These are phyloP conservation scores for Euthynnus affinis DNA, from an alignment of 2,797 vertebrate species.

Conservation along the genomic window DNA sequence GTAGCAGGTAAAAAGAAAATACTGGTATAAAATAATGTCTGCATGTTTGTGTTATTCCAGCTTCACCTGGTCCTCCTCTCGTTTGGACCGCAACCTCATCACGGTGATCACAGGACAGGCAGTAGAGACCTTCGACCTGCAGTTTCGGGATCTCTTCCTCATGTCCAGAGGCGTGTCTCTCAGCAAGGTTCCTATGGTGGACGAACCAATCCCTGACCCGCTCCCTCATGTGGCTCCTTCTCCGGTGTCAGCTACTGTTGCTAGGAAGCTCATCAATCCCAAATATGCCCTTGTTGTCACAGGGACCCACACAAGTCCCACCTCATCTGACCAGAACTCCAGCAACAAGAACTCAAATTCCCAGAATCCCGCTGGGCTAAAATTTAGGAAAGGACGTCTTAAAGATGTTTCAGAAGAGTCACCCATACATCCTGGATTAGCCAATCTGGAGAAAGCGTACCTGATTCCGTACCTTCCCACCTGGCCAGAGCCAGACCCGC, in stretches of 20 bases:
- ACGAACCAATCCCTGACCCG: slow-evolving; percentile 90
- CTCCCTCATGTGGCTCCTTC: slow-evolving; percentile 80
- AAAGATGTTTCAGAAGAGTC: slow-evolving; percentile 66
- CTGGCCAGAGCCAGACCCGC: slow-evolving; percentile 96
- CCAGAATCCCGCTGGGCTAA: slow-evolving; percentile 74
- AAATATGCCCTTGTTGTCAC: slow-evolving; percentile 93
- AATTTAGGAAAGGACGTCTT: slow-evolving; percentile 61
- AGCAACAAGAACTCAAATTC: slow-evolving; percentile 78
- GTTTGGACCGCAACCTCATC: slow-evolving; percentile 95
- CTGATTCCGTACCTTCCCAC: slow-evolving; percentile 95
- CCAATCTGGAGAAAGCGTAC: slow-evolving; percentile 90
- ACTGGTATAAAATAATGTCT: slow-evolving; percentile 25
- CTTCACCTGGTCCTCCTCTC: slow-evolving; percentile 96
- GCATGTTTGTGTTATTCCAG: slow-evolving; percentile 80
- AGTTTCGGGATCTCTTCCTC: slow-evolving; percentile 95
- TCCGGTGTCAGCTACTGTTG: slow-evolving; percentile 83
- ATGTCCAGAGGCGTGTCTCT: slow-evolving; percentile 91
- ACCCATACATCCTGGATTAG: slow-evolving; percentile 90
- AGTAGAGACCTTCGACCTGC: slow-evolving; percentile 94
- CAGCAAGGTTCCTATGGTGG: slow-evolving; percentile 88
- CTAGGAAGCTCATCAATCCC: slow-evolving; percentile 95
- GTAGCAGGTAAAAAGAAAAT: background rate
- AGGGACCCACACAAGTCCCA: slow-evolving; percentile 87
- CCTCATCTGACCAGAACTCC: slow-evolving; percentile 87
- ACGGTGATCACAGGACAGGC: slow-evolving; percentile 95